phyloP scores from a whole-genome alignment of 2,888 invertebrate species.

The Seira musarum region DNA sequence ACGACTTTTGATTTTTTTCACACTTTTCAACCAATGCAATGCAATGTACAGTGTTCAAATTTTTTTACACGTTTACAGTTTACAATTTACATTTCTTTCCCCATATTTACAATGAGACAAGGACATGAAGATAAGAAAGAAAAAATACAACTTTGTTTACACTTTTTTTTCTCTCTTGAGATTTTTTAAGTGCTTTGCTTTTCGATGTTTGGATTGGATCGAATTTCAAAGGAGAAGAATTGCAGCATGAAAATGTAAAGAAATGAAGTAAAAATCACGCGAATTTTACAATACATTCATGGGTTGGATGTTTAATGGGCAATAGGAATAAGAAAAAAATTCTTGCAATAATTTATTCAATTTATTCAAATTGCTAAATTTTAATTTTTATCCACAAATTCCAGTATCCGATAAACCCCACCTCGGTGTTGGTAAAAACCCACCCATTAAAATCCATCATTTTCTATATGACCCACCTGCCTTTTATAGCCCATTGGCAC shows the following conservation, averaged over 20 bases:
- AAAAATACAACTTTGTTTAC: slow-evolving; percentile 10
- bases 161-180: neutral
- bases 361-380: too few species aligned
- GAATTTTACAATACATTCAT: too few species aligned
- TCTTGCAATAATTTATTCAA: too few species aligned
- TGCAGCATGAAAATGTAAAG: neutral
- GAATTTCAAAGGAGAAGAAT: slow-evolving; percentile 1
- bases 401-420: too few species aligned
- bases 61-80: neutral
- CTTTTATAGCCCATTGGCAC: too few species aligned
- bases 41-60: neutral
- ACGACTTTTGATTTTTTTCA: neutral
- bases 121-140: slow-evolving; percentile 1
- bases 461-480: too few species aligned
- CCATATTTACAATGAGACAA: slow-evolving; percentile 1
- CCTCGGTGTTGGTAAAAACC: too few species aligned
- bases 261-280: neutral
- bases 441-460: too few species aligned
- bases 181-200: neutral
- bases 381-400: too few species aligned
- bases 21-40: neutral
- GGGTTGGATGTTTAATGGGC: too few species aligned
- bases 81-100: neutral
- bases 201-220: neutral
- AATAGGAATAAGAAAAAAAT: too few species aligned